Base-by-base conservation (phyloP, 2,113 vertebrate genomes). In the Xiphophorus maculatus region DNA sequence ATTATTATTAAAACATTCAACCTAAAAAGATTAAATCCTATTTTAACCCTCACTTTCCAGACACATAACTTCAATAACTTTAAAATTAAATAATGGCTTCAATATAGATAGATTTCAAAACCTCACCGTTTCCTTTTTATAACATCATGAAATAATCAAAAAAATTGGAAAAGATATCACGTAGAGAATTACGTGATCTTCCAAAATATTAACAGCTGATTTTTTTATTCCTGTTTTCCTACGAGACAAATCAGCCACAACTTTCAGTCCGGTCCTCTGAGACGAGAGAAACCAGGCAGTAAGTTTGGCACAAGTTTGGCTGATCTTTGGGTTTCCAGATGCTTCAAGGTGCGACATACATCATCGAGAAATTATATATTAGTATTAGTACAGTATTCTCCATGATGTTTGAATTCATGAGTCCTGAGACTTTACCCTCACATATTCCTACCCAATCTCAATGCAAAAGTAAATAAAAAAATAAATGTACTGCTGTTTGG, bases 121-220 rank as follows among this genome's bases (percentile, higher is more conserved):
- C 51, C 51, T n/a, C 1, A 58, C 25, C 10, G 51, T 9, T 58
- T 58, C 19, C 51, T n/a, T 37, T 54, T 19, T n/a, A 25, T 58
- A 9, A 58, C 8, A 3, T 25, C 22, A 54, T 54, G 51, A 25
- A 58, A 58, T 10, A 25, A n/a, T n/a, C 48, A 1, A 22, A 51
- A 54, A 22, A 54, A 54, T 7, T 1, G 5, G 0, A 35, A 35
- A 35, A 35, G 5, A 8, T 33, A 33, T 58, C 8, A 54, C 10
- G 51, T 6, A 15, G 44, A 48, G 15, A 15, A 48, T 48, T 48
- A 15, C 5, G 51, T n/a, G n/a, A 74, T 86, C 90, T 90, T 74
- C 51, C 82, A 87, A 66, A 92, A 90, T 90, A 88, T 88, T 70
- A 86, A 79, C 81, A 85, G 83, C 79, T 84, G 74, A 29, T 81